Base-by-base conservation (phyloP, 1,140 invertebrate species). In the Tetraneura akinire region DNA sequence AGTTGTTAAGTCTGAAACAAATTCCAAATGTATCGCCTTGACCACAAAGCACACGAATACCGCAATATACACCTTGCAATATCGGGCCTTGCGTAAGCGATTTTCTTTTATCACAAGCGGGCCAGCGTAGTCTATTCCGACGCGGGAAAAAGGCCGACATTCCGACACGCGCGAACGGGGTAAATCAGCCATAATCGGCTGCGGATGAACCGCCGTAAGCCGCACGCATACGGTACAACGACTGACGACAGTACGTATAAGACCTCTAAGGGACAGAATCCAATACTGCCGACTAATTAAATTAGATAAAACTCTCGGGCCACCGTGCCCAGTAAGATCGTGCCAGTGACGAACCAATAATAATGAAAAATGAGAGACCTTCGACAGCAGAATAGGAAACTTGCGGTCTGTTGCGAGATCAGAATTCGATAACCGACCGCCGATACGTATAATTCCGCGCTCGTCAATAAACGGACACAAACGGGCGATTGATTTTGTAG, bases 11-110 rank as follows among this genome's bases (percentile, higher is more conserved):
- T 85, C 82, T 0, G 83, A 82, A 0, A 87, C 85, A 0, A 86
- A 29, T 80, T 88, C 86, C 14, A 88, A 80, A 80, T 87, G 86
- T 32, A 87, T 76, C 9, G 85, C 87, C 68, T 84, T 84, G 1
- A 86, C 86, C 0, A 81, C 51, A 18, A 87, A 84, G 73, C 86
- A 88, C 3, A 87, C 84, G 80, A 87, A 88, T 9, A 88, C 1
- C 14, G 82, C 83, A 16, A 87, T 73, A 80, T 87, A 88, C 81
- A 83, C 80, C n/a, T 78, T 78, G 16, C 1, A 26, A 11, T 29
- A 6, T 1, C 23, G 49, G 9, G 74, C 23, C 18, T 78, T 78
- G 2, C 74, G 53, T 18, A 23, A 9, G 2, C 14, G 23, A 0
- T 21, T 57, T 11, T 53, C 55, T 2, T 60, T 57, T 6, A 55